A percentile compares a stretch with the other conserved stretches of the same genome.
These are phyloP conservation scores for Myotis lucifugus DNA, from an alignment of 2,113 vertebrate species.

Conservation along the genomic window DNA sequence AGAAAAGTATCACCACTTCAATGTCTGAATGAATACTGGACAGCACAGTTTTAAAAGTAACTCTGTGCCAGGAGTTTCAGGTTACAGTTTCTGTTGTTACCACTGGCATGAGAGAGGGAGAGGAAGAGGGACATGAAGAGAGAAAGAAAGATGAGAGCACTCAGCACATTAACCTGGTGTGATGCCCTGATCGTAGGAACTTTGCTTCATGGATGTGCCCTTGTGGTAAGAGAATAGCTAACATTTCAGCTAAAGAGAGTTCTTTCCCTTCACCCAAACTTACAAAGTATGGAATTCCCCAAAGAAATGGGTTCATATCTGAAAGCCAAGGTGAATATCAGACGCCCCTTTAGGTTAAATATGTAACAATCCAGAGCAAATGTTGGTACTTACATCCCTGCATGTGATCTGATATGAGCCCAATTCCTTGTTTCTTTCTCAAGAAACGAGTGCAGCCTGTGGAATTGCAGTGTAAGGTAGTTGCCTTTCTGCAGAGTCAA, in stretches of 20 bases:
- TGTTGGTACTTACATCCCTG: not conserved
- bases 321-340: not conserved
- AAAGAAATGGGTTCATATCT: not conserved
- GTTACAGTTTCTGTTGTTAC: not conserved
- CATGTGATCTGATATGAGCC: not conserved
- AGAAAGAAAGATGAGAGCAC: not conserved
- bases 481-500: not conserved
- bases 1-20: not conserved
- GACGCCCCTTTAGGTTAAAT: not conserved
- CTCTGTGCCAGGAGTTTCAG: not conserved
- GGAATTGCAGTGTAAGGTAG: not conserved
- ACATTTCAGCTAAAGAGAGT: not conserved
- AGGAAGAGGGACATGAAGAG: not conserved
- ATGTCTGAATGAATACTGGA: not conserved
- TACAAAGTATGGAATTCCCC: not conserved
- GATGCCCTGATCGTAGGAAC: not conserved
- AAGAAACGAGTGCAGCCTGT: not conserved
- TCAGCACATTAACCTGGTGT: not conserved
- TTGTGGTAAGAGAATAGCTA: not conserved
- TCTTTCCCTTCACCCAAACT: not conserved
- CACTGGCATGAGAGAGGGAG: not conserved
- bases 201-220: not conserved
- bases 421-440: conserved; percentile 6
- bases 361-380: not conserved
- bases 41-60: not conserved